Base-by-base conservation (phyloP, 2,888 invertebrate genomes). In the Oscheius myriophilus region DNA sequence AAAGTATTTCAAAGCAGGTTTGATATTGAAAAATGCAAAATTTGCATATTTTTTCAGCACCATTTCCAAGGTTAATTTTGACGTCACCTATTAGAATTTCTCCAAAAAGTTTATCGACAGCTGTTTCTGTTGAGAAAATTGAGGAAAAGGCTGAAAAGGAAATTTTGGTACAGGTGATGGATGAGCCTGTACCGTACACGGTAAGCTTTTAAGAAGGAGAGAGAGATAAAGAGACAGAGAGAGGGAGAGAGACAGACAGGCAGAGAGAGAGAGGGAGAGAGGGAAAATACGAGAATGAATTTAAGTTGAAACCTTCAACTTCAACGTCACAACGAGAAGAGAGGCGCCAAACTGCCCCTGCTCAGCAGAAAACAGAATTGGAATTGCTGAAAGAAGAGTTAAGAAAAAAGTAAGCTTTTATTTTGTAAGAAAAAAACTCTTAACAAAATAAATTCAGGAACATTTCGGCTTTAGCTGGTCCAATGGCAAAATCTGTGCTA, bases 401-500 rank as follows among this genome's bases (percentile, higher is more conserved):
- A 41, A 51, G 6, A 23, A 53, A 16, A 1, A 16, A 49, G 61
- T 59, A 59, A 14, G 9, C 11, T 23, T 42, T 4, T 9, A 53
- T 53, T 53, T 33, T 26, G 25, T 53, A 4, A 2, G 25, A 7
- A n/a, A 41, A 42, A 42, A 57, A 18, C n/a, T 43, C 25, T 23
- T 3, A 53, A 9, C 14, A 9, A 4, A 23, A 7, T 49, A n/a
- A n/a, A 21, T 64, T 64, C n/a, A 65, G 65, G 11, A 26, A 9
- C 12, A 69, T 71, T 41, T 69, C 75, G 12, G 76, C 70, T n/a
- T 79, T 81, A 58, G 66, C 75, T 45, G 82, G 82, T 6, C 62
- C 80, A 14, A 59, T 73, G 61, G 79, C 82, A 1, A 81, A 79
- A 51, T 53, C 52, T 16, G 68, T 70, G 0, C 55, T 82, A 1